Conservation (phyloP, 2,797 vertebrate genomes). For the Cyprinodon diabolis region DNA sequence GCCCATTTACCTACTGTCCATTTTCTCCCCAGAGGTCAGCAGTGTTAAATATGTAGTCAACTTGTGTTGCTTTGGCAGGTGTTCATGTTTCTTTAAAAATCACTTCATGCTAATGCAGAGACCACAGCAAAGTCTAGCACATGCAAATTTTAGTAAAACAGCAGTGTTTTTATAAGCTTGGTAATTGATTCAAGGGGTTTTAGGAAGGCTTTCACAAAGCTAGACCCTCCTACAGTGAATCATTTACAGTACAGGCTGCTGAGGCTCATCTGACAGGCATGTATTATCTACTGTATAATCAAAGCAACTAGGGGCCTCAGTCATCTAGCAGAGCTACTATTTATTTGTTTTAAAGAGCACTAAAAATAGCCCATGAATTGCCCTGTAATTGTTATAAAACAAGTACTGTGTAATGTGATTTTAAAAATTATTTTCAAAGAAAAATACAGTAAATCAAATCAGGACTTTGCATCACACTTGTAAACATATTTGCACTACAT, state of each 20-base stretch:
- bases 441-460: too few species aligned
- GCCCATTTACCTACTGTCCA: conserved; percentile 42
- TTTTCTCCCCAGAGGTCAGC: conserved; percentile 22
- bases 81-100: conserved; percentile 45
- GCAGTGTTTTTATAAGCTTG: conserved; percentile 42
- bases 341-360: neutral
- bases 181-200: conserved; percentile 22
- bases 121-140: neutral
- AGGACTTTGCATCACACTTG: too few species aligned
- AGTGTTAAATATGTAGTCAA: conserved; percentile 34
- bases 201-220: conserved; percentile 45
- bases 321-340: conserved; percentile 12
- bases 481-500: too few species aligned
- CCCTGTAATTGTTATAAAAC: neutral
- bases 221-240: conserved; percentile 41
- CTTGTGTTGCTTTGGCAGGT: conserved; percentile 24
- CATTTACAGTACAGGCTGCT: conserved; percentile 48
- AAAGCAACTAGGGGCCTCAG: conserved; percentile 13
- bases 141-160: conserved; percentile 26
- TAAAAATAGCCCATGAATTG: conserved; percentile 1
- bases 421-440: neutral
- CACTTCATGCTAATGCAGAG: conserved; percentile 22
- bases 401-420: neutral
- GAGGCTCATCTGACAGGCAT: conserved; percentile 45
- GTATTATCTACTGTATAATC: conserved; percentile 45